Evolutionary conservation across 2,113 vertebrate genomes (phyloP).

Genomic region (Notechis scutatus): DNA sequence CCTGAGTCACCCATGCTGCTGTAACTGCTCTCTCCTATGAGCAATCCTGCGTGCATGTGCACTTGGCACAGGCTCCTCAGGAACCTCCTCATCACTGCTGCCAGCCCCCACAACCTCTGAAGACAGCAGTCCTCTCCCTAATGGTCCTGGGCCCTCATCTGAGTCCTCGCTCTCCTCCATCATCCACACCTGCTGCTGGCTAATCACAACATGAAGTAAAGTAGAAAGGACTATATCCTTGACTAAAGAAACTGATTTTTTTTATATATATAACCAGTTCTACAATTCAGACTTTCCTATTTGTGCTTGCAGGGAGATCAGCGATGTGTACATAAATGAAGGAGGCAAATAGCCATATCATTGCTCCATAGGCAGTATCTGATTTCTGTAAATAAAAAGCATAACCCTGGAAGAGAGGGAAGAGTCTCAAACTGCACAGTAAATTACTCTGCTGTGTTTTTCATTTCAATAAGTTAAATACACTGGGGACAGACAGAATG

Average conservation of each 20-base stretch:
- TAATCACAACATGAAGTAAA: too few relatives aligned
- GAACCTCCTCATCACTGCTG: too few relatives aligned
- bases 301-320: neutral
- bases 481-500: constrained; percentile 59
- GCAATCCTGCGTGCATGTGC: too few relatives aligned
- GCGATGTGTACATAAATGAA: constrained; percentile 27
- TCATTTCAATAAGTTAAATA: constrained; percentile 59
- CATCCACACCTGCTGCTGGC: too few relatives aligned
- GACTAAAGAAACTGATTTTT: neutral
- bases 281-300: neutral
- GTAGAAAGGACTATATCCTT: neutral
- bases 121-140: too few relatives aligned
- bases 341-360: constrained; percentile 21
- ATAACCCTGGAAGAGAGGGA: constrained; percentile 43
- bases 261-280: neutral
- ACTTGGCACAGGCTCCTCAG: too few relatives aligned
- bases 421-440: constrained; percentile 50
- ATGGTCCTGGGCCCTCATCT: too few relatives aligned
- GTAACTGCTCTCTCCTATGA: too few relatives aligned
- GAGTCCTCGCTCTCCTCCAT: too few relatives aligned
- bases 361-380: constrained; percentile 29
- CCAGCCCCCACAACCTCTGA: too few relatives aligned
- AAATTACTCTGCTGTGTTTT: constrained; percentile 61
- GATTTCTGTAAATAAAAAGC: constrained; percentile 56
- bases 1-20: too few relatives aligned